These are phyloP conservation scores for Brachypteracias leptosomus DNA, from an alignment of 2,113 vertebrate genomes.

Conservation along the genomic window DNA sequence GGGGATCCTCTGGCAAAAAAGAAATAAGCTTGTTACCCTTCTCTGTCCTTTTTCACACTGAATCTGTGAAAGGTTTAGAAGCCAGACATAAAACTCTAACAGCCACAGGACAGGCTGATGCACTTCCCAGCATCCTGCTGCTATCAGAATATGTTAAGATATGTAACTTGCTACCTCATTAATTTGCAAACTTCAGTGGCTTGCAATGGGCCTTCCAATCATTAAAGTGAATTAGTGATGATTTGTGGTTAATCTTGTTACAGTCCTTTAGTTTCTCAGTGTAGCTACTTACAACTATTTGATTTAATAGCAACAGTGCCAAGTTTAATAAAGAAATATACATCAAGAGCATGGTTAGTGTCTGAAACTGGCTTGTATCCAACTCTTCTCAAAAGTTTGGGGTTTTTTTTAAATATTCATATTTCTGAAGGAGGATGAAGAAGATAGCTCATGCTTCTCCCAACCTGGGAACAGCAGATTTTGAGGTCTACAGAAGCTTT, in stretches of 20 bases:
- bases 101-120: background rate
- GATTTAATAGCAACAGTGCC: background rate
- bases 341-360: background rate
- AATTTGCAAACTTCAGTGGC: conserved; percentile 8
- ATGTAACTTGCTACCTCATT: background rate
- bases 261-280: background rate
- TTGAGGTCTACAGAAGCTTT: background rate
- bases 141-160: background rate
- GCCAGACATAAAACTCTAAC: background rate
- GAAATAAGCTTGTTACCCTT: background rate
- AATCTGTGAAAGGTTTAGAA: background rate
- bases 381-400: background rate
- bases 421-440: background rate
- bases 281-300: background rate
- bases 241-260: conserved; percentile 40
- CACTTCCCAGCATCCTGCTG: background rate
- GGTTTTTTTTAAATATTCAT: background rate
- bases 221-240: conserved; percentile 29
- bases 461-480: background rate
- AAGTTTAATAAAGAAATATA: background rate
- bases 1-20: background rate
- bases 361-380: background rate
- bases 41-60: background rate
- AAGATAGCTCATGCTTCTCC: background rate
- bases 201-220: background rate